phyloP scores from a whole-genome alignment of 2,797 vertebrate genomes.

The Silurus lanzhouensis region DNA sequence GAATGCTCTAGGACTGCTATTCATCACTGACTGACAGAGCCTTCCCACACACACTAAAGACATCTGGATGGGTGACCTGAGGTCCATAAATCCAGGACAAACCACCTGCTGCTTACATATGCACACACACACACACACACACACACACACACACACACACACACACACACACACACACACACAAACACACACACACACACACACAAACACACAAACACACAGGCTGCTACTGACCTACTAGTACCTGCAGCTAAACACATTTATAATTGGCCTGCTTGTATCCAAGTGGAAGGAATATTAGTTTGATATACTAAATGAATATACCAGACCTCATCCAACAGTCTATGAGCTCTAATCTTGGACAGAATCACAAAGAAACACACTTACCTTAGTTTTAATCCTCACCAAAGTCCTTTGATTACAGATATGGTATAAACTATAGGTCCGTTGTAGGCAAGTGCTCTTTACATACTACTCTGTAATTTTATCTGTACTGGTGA shows the following conservation, averaged over 20 bases:
- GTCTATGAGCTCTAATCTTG: too few species aligned
- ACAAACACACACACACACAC: neutral
- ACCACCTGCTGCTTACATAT: slow-evolving; percentile 21
- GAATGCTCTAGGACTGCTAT: slow-evolving; percentile 13
- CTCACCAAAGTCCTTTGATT: slow-evolving; percentile 3
- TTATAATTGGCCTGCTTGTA: neutral
- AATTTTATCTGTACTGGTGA: neutral
- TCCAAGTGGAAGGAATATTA: neutral
- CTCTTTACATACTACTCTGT: neutral
- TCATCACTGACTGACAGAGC: slow-evolving; percentile 32
- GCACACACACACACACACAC: slow-evolving; percentile 7
- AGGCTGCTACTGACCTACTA: neutral
- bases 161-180: neutral
- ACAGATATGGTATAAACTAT: neutral
- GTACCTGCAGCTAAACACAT: neutral
- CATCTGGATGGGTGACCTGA: slow-evolving; percentile 45
- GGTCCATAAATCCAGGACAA: slow-evolving; percentile 26
- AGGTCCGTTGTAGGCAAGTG: neutral
- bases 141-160: slow-evolving; percentile 7
- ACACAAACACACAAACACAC: too few species aligned
- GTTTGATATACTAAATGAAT: neutral
- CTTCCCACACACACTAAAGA: slow-evolving; percentile 13
- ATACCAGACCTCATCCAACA: neutral
- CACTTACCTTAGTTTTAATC: slow-evolving; percentile 45
- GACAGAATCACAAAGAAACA: slow-evolving; percentile 14